Evolutionary conservation across 1,140 invertebrate genomes (phyloP), one percentile per base, ranked within the genome.

Genomic region (Scaptomyza graminum): DNA sequence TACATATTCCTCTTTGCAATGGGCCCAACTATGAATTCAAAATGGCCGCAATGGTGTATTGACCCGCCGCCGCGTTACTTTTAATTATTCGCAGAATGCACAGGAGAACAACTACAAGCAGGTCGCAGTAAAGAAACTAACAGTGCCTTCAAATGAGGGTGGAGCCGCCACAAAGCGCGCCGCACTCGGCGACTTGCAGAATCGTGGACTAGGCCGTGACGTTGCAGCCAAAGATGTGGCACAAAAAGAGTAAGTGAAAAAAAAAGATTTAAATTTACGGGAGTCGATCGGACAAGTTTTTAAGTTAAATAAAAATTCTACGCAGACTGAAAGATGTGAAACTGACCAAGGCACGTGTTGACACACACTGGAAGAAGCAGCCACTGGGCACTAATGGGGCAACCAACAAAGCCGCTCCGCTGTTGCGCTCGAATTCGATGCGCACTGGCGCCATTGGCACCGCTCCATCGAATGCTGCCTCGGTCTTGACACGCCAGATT

Each of bases 321-420:
- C 65, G 0, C 31, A 90, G 87, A 39, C 37, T 85, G 31, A 90
- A 90, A 52, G 84, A 90, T 57, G 49, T 74, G 0, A 91, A 91
- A 56, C 41, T 91, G 34, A 66, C 85, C 16, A 91, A 91, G 54
- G 74, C 90, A 13, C 88, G 90, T 25, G 91, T 92, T 56, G 91
- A 92, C 46, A 85, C 85, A 1, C 74, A 89, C 47, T 92, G 91
- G 91, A 92, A 91, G 67, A 91, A 91, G 25, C 69, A 76, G 50
- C 31, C 4, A 49, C 28, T 25, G 13, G 37, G 12, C 3, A 3
- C 37, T n/a, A 41, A 22, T n/a, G 49, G 18, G 5, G 51, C 39
- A 11, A 18, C 16, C 18, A 73, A 71, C 9, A 46, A 63, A 9
- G 46, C n/a, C 12, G 44, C 12, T 3, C 60, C 64, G 5, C 46